Evolutionary conservation across 2,797 vertebrate genomes (phyloP), one percentile per base, ranked within the genome.

Genomic region (Malacoctenus gilli): DNA sequence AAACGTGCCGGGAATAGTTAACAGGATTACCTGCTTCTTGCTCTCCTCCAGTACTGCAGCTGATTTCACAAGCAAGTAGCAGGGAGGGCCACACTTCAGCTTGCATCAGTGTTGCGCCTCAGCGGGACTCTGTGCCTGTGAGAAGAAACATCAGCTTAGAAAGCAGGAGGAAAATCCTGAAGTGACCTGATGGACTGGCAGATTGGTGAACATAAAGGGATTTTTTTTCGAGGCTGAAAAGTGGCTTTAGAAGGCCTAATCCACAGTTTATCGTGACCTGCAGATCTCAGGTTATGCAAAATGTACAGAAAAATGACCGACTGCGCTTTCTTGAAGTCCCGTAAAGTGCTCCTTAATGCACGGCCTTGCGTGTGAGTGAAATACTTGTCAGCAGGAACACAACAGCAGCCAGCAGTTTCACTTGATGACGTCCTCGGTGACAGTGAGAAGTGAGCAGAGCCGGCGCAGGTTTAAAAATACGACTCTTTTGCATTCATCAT

Each of bases 1-100:
- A 81, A 50, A 71, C 47, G 44, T 46, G 36, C 40, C 48, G 44
- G 67, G 64, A 69, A 70, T 67, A 64, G 57, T 66, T 72, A 75
- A 72, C 48, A 47, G 37, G 66, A 79, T 80, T 77, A 76, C 5
- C 9, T 1, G 44, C 56, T 39, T 63, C 46, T 53, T 71, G 47
- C 32, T 69, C 50, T 57, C 40, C 49, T 59, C 60, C 36, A 63
- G 53, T 71, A 52, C 59, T 59, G 44, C 64, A 65, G 43, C 62
- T 67, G 43, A 53, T 79, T 82, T 74, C 56, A 49, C 60, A 35
- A 62, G 43, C 60, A 23, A 47, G 64, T 63, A 59, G 50, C 42
- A 41, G 39, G 55, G 38, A 28, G 37, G 34, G 60, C 21, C 36
- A 75, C 39, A 39, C 54, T 46, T 80, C 52, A 31, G 48, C 34